Evolutionary conservation across 2,797 vertebrate genomes (phyloP).

Genomic region (Peromyscus attwateri): DNA sequence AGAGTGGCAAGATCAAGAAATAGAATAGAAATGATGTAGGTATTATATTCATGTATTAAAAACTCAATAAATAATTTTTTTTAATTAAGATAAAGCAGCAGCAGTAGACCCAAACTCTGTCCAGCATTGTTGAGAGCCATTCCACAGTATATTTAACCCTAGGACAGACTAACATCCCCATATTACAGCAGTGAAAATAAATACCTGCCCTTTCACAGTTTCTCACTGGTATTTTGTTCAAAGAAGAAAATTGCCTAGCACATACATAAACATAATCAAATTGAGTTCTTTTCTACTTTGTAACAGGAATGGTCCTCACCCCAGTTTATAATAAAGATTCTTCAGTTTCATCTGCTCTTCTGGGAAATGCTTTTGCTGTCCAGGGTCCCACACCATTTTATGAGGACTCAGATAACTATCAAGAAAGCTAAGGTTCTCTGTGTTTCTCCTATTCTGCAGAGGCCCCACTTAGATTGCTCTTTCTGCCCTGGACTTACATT

Average conservation of each 20-base stretch:
- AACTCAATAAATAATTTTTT: neutral
- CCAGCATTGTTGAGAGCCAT: rapidly evolving
- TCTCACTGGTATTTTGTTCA: neutral
- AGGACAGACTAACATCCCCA: neutral
- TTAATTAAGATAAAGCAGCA: neutral
- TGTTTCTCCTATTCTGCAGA: neutral
- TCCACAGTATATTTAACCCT: neutral
- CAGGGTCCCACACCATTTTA: neutral
- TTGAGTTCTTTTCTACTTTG: neutral
- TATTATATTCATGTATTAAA: neutral
- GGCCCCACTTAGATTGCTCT: neutral
- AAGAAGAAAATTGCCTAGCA: neutral
- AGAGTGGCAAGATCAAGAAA: no score
- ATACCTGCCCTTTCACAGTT: neutral
- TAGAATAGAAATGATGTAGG: neutral
- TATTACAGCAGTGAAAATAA: no score
- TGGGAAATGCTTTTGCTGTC: neutral
- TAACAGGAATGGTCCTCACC: neutral
- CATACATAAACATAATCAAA: neutral
- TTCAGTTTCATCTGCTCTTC: neutral
- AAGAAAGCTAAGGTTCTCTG: neutral
- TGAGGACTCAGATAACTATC: neutral
- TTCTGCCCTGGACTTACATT: neutral
- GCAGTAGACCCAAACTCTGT: neutral
- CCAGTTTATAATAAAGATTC: neutral